Conservation (phyloP, 2,797 vertebrate genomes). For the Gouania willdenowi region DNA sequence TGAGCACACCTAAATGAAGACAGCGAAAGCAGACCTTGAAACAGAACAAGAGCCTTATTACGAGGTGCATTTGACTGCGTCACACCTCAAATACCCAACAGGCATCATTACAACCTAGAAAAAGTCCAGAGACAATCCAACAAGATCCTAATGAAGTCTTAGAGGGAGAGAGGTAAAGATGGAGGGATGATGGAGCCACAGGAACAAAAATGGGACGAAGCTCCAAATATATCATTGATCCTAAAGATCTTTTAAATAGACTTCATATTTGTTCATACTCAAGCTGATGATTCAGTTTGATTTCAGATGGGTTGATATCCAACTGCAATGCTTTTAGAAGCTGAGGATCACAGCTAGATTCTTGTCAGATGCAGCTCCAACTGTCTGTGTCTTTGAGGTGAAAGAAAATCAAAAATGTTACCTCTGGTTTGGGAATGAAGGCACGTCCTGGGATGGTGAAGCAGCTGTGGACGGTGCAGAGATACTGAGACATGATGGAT, state of each 20-base stretch:
- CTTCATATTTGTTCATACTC: too few relatives aligned
- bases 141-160: conserved; percentile 62
- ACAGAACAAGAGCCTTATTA: conserved; percentile 61
- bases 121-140: conserved; percentile 61
- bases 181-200: too few relatives aligned
- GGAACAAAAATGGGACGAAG: too few relatives aligned
- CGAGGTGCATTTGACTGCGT: conserved; percentile 39
- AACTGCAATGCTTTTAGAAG: too few relatives aligned
- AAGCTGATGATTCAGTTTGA: too few relatives aligned
- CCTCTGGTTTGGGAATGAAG: conserved; percentile 91
- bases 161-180: conserved; percentile 13
- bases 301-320: too few relatives aligned
- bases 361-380: too few relatives aligned
- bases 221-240: too few relatives aligned
- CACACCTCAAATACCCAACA: conserved; percentile 65
- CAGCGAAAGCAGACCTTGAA: conserved; percentile 27
- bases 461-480: conserved; percentile 82
- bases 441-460: conserved; percentile 90
- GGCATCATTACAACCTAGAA: conserved; percentile 67
- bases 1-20: conserved; percentile 22
- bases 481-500: conserved; percentile 92
- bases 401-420: conserved; percentile 55
- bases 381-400: too few relatives aligned
- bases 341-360: too few relatives aligned
- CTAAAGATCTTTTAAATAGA: too few relatives aligned